phyloP scores from a whole-genome alignment of 1,140 invertebrate species.

The Asobara japonica region DNA sequence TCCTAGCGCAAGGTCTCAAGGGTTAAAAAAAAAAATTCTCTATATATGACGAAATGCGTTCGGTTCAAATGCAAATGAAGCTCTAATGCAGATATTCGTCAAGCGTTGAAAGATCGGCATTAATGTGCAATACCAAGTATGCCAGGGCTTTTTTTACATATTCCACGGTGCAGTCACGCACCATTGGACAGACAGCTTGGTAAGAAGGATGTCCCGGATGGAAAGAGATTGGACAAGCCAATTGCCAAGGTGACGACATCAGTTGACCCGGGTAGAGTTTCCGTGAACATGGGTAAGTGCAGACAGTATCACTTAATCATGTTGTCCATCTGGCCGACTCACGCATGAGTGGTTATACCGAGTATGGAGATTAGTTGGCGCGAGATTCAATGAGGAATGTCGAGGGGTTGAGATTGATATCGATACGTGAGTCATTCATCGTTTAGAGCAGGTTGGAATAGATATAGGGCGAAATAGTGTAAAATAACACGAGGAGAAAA shows the following conservation, averaged over 20 bases:
- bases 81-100: neutral
- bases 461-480: too few species aligned
- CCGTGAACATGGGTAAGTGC: constrained; percentile 22
- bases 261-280: constrained; percentile 5
- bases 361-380: constrained; percentile 21
- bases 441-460: too few species aligned
- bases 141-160: neutral
- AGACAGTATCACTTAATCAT: constrained; percentile 24
- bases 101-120: neutral
- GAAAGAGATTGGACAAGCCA: neutral
- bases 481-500: too few species aligned
- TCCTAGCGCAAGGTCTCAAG: too few species aligned
- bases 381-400: constrained; percentile 14
- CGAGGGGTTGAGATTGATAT: constrained; percentile 6
- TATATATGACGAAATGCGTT: neutral
- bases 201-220: neutral
- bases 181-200: neutral
- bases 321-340: constrained; percentile 19
- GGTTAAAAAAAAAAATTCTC: too few species aligned
- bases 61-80: neutral
- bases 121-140: neutral
- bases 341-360: constrained; percentile 24
- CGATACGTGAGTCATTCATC: constrained; percentile 12
- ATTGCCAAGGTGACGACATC: neutral
- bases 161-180: neutral